phyloP scores from a whole-genome alignment of 2,113 vertebrate genomes.

The Caloenas nicobarica region DNA sequence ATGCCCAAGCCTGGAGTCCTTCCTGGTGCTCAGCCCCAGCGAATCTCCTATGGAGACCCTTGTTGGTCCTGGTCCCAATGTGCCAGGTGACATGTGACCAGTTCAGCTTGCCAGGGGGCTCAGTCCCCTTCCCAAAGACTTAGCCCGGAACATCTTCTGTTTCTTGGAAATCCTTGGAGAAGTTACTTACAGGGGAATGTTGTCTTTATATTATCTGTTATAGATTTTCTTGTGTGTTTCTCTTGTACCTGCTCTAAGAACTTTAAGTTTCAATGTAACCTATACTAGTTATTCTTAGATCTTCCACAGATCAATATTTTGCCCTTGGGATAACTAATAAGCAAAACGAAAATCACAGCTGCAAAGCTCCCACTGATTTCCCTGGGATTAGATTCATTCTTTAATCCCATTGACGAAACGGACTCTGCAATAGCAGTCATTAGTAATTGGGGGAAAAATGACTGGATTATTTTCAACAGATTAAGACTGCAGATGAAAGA shows the following conservation, averaged over 20 bases:
- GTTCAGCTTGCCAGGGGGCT: not conserved
- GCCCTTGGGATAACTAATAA: not conserved
- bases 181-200: not conserved
- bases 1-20: not conserved
- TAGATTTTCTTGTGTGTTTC: not conserved
- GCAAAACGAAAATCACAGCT: not conserved
- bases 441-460: not conserved
- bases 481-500: not conserved
- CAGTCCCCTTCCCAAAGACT: too few species aligned
- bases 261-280: not conserved
- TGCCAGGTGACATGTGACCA: fast-evolving
- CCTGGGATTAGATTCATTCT: not conserved
- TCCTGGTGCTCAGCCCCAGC: not conserved
- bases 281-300: not conserved
- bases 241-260: not conserved
- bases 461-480: not conserved
- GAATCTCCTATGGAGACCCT: not conserved
- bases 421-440: not conserved
- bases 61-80: not conserved
- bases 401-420: not conserved
- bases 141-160: not conserved
- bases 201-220: not conserved
- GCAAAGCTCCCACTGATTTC: not conserved
- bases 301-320: not conserved
- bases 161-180: not conserved